Evolutionary conservation across 2,797 vertebrate genomes (phyloP).

Genomic region (Cygnus olor): DNA sequence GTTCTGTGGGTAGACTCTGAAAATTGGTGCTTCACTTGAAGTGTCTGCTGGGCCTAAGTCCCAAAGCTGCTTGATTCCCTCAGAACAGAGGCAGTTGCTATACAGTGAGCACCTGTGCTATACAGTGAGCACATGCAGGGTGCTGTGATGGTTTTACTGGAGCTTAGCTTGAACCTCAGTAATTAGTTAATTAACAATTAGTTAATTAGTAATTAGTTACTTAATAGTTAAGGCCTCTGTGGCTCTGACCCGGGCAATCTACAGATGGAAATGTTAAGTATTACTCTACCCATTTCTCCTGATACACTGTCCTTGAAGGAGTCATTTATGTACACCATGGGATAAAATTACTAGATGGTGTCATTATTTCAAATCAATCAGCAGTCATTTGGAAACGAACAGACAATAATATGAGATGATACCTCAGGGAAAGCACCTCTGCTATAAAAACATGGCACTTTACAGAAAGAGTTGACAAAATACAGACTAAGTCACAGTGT

Average conservation of each 20-base stretch:
- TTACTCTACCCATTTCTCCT: not conserved
- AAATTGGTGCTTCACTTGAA: not conserved
- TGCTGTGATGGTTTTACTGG: not conserved
- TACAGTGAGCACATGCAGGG: not conserved
- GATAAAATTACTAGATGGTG: not conserved
- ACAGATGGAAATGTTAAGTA: not conserved
- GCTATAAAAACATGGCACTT: not conserved
- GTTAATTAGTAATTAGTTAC: no score
- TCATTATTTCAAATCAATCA: not conserved
- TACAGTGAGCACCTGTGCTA: fast-evolving
- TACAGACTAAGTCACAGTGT: not conserved
- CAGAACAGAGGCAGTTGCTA: fast-evolving
- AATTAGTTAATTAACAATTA: not conserved
- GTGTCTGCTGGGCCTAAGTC: not conserved
- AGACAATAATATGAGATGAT: not conserved
- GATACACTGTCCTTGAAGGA: not conserved
- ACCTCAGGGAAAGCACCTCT: not conserved
- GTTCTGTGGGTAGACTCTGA: not conserved
- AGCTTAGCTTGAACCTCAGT: not conserved
- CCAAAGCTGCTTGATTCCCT: not conserved
- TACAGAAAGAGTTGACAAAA: not conserved
- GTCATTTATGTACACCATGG: not conserved
- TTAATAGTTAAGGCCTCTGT: not conserved
- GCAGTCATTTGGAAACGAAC: slow-evolving; percentile 1
- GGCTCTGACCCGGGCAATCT: not conserved